Evolutionary conservation across 2,113 vertebrate genomes (phyloP).

Genomic region (Struthio camelus): DNA sequence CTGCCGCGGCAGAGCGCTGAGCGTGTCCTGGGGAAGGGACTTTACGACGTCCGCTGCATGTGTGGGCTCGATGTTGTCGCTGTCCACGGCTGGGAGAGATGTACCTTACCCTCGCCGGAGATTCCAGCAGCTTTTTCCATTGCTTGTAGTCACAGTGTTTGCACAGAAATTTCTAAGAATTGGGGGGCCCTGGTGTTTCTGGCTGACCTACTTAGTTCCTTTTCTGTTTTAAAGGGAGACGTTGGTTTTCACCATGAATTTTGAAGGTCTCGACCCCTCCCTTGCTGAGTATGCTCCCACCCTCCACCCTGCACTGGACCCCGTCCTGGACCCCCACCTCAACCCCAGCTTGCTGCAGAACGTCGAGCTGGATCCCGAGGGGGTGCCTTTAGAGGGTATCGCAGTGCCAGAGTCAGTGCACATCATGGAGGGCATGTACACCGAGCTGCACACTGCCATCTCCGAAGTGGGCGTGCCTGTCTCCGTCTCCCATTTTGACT

Average conservation of each 20-base stretch:
- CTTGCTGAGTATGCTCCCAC: slow-evolving; percentile 86
- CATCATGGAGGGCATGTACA: slow-evolving; percentile 96
- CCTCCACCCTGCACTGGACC: slow-evolving; percentile 81
- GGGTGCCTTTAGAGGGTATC: slow-evolving; percentile 80
- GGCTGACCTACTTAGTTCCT: not conserved
- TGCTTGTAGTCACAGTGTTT: not conserved
- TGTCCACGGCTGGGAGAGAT: not conserved
- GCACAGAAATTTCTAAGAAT: not conserved
- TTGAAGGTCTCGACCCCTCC: slow-evolving; percentile 87
- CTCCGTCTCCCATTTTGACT: slow-evolving; percentile 90
- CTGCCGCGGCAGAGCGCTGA: not conserved
- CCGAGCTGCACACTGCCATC: slow-evolving; percentile 91
- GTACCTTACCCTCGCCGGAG: not conserved
- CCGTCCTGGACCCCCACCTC: slow-evolving; percentile 87
- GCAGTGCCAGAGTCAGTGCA: slow-evolving; percentile 84
- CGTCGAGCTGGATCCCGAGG: slow-evolving; percentile 90
- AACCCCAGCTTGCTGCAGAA: slow-evolving; percentile 86
- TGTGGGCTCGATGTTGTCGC: not conserved
- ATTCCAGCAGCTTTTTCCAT: not conserved
- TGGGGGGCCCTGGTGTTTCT: not conserved
- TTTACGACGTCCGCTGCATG: not conserved
- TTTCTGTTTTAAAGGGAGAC: not conserved
- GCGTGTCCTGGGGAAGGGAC: not conserved
- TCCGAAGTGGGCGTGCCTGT: slow-evolving; percentile 95
- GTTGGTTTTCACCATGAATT: slow-evolving; percentile 86